Base-by-base conservation (phyloP, 2,113 vertebrate genomes). In the Stictonetta naevosa region DNA sequence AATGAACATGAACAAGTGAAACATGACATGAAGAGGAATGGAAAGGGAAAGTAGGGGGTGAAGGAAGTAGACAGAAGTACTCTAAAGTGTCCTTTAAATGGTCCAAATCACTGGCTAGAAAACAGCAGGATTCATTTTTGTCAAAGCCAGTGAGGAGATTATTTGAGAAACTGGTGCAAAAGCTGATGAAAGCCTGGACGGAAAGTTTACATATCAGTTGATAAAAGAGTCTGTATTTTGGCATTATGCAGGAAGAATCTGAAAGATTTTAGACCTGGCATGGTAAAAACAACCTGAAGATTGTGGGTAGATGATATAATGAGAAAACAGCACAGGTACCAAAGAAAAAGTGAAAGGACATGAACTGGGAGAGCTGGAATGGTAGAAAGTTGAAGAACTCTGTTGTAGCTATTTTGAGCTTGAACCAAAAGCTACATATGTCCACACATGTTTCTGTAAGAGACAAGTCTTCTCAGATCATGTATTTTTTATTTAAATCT, bases 81-180 rank as follows among this genome's bases (percentile, higher is more conserved):
- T 67, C 36, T 31, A 40, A 46, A 72, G n/a, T 69, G 13, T 40
- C 28, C 26, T 38, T 13, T 64, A 75, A 69, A 18, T 86, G 76
- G 31, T 25, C 77, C 38, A 63, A 67, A 72, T 17, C 56, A 52
- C 11, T 52, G 48, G 8, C 71, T 87, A 73, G 64, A 50, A 72
- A 67, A 17, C 14, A 71, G 44, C 18, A 85, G 34, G 5, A 33
- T 36, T 59, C n/a, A 2, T 91, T 91, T 94, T 86, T 85, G 38
- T 89, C 71, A 82, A 84, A 74, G 26, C 50, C 10, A 59, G 16
- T 13, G 25, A 87, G 67, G n/a, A 94, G 64, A 67, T 78, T 92
- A 44, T 95, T 88, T 84, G 83, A 86, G 56, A 91, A 77, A 81
- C 79, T 76, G 77, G 6, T 83, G 29, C 40, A 89, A 93, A 94